Base-by-base conservation (phyloP, 2,888 invertebrate species). In the Sinopyrophorus schimmeli region DNA sequence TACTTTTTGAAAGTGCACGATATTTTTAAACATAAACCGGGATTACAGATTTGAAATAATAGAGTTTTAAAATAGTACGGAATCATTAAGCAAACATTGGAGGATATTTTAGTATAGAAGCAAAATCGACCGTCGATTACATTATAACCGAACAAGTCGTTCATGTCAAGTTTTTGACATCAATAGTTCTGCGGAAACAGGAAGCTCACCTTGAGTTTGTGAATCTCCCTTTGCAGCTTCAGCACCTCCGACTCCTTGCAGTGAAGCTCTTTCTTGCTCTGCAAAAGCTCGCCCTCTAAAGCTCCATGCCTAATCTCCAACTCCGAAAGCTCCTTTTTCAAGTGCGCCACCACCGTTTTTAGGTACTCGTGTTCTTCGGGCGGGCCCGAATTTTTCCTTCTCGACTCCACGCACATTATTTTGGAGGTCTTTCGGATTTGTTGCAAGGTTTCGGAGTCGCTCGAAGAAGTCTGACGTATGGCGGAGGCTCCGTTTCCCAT, bases 211-310 rank as follows among this genome's bases (percentile, higher is more conserved):
- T 82, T 83, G 31, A 86, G 71, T 69, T 87, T 86, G 69, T 87
- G 83, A 38, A 86, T 80, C 72, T 87, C 87, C 40, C 84, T 74
- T 65, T 83, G 80, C 27, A 86, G 71, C 59, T 80, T 77, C 21
- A 76, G 63, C 34, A 86, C 76, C 65, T 83, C 81, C 23, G 75
- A 73, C 51, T 83, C 83, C 47, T 78, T 77, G 24, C 69, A 71
- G 39, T 74, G 74, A 27, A 84, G 70, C 43, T 78, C 72, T 57
- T 80, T 77, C 58, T 76, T 76, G 18, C 81, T 74, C 18, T 78
- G 75, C 14, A 72, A 69, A 43, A 84, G 69, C 63, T 86, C 82
- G 1, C 76, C 73, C 49, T 80, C 79, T 26, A 80, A 67, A 7
- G 70, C 66, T 41, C 74, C 74, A 44, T 77, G 73, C 65, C 70